phyloP scores from a whole-genome alignment of 2,113 vertebrate species.

The Onychorhynchus coronatus region DNA sequence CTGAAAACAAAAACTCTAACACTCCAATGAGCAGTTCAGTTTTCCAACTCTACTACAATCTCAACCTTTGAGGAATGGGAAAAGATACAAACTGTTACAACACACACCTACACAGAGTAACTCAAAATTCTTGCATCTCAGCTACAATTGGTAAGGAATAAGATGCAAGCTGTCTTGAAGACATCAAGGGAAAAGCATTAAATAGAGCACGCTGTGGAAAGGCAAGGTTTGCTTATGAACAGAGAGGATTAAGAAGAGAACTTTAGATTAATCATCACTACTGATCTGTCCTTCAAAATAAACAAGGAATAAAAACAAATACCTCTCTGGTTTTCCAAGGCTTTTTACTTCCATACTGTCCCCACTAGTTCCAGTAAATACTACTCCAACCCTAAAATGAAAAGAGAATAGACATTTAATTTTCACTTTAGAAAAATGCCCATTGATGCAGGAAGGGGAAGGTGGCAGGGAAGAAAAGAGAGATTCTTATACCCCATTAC shows the following conservation, averaged over 20 bases:
- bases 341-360: slow-evolving; percentile 91
- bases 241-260: background rate
- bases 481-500: background rate
- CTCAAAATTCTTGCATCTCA: background rate
- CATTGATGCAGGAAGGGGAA: background rate
- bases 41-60: background rate
- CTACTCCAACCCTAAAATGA: slow-evolving; percentile 83
- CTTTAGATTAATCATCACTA: background rate
- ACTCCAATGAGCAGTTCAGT: background rate
- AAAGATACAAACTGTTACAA: background rate
- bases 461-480: background rate
- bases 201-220: background rate
- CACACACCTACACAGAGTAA: background rate
- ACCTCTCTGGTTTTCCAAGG: slow-evolving; percentile 91
- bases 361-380: slow-evolving; percentile 83
- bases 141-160: background rate
- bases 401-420: background rate
- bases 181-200: background rate
- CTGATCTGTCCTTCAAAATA: background rate
- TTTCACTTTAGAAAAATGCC: background rate
- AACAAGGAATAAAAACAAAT: slow-evolving; percentile 8
- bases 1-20: background rate
- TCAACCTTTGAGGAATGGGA: background rate
- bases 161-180: background rate
- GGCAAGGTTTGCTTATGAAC: background rate